These are phyloP conservation scores for Pangasius sanitwongsei DNA, from an alignment of 2,797 vertebrate genomes.

Conservation along the genomic window DNA sequence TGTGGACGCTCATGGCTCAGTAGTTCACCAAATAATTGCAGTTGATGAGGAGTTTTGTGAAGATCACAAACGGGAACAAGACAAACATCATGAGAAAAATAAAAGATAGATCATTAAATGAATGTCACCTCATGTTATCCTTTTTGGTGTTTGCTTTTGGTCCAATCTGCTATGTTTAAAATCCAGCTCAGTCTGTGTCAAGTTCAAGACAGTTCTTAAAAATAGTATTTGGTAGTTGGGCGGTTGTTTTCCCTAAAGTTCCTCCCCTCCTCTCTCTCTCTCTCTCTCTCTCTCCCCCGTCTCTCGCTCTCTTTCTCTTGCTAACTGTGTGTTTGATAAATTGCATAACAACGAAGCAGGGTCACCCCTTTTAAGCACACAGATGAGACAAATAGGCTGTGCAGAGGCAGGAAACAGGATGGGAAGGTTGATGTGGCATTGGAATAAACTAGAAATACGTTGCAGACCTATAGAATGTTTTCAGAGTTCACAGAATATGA, in stretches of 20 bases:
- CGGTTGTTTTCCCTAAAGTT: constrained; percentile 9
- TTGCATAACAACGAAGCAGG: constrained; percentile 3
- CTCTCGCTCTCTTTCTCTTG: background rate
- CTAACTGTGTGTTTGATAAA: background rate
- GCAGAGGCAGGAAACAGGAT: constrained; percentile 22
- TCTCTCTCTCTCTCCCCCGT: background rate
- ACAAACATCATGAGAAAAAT: background rate
- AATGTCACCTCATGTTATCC: background rate
- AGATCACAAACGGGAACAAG: background rate
- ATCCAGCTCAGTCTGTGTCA: background rate
- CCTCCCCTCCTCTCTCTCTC: background rate
- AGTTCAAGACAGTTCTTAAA: background rate
- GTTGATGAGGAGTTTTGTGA: background rate
- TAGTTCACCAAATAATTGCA: constrained; percentile 4
- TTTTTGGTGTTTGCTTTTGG: background rate
- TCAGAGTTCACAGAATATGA: background rate
- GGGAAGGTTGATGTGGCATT: background rate
- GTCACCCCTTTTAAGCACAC: background rate
- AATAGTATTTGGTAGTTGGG: background rate
- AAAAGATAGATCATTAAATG: background rate
- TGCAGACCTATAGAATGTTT: background rate
- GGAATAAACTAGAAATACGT: background rate
- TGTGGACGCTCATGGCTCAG: constrained; percentile 49
- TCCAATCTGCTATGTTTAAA: background rate
- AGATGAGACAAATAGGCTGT: constrained; percentile 4